These are phyloP conservation scores for Kryphioiulus occultus DNA, from an alignment of 2,888 invertebrate genomes.

Conservation along the genomic window DNA sequence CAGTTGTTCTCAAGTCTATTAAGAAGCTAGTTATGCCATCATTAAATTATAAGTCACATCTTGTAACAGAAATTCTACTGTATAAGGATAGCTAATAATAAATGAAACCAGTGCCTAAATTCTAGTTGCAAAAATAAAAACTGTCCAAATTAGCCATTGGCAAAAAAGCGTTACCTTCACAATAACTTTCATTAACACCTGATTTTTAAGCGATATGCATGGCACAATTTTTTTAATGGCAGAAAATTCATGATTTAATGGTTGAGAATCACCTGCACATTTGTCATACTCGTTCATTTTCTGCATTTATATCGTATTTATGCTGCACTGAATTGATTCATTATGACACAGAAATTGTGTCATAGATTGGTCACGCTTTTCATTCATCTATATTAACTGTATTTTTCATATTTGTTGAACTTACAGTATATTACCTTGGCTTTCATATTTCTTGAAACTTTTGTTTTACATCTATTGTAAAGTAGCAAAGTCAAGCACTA, in stretches of 20 bases:
- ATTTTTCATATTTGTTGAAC: too few species aligned
- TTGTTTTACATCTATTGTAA: background rate
- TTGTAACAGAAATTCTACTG: background rate
- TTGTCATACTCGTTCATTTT: background rate
- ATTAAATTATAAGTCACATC: background rate
- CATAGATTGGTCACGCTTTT: background rate
- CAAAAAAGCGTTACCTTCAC: background rate
- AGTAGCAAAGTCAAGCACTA: too few species aligned
- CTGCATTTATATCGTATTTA: background rate
- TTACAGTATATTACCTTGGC: too few species aligned
- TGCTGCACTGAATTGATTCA: background rate
- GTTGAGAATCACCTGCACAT: conserved; percentile 2
- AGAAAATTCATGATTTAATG: conserved; percentile 3
- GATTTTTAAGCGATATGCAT: background rate
- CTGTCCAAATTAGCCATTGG: background rate
- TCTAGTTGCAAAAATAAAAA: background rate
- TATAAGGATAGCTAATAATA: background rate
- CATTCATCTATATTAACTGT: background rate
- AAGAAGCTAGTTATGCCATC: background rate
- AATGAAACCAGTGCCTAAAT: background rate
- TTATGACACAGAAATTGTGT: background rate
- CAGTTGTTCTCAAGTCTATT: background rate
- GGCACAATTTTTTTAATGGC: background rate
- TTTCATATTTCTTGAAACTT: background rate
- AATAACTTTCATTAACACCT: background rate